Evolutionary conservation across 2,113 vertebrate genomes (phyloP), one percentile per base, ranked within the genome.

Genomic region (Lichenostomus cassidix): DNA sequence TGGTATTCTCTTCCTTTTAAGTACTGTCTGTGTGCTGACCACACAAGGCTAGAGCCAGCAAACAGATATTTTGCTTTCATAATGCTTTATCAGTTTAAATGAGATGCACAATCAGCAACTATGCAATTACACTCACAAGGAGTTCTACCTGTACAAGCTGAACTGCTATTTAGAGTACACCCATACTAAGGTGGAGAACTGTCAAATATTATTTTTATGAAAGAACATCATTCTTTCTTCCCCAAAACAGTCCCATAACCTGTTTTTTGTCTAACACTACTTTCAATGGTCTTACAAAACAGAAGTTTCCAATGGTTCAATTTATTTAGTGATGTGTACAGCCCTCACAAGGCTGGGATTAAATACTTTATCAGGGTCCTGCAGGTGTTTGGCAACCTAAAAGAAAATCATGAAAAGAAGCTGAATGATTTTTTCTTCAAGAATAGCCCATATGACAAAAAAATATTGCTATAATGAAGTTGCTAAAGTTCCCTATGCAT

Each of bases 1-100:
- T 88, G 67, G 68, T 90, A 41, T 67, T 90, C 94, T 86, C 86
- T 85, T 89, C 94, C 92, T 93, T 95, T 76, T 88, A 83, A 90
- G 86, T 74, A 77, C 35, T 75, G 85, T 79, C 78, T 94, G 71
- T 42, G 46, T 90, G 71, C 92, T 96, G 92, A 93, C 76, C 68
- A 93, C 79, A 92, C 71, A 65, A 67, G 65, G 41, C 85, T 53
- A 46, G 23, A 86, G 71, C 59, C 71, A 92, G 58, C n/a, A 81
- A 75, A 70, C 58, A 77, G 49, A 49, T 59, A 92, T 23, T 92
- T 64, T 86, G 58, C 31, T 89, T 39, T 85, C 46, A 15, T 64
- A 31, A 21, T 75, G 55, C 42, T 84, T 82, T 73, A 94, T 62
- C 79, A 86, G 41, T 88, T 90, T 27, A 88, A 85, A 75, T 77